Conservation (phyloP, 2,113 vertebrate species). For the Todiramphus chloris region DNA sequence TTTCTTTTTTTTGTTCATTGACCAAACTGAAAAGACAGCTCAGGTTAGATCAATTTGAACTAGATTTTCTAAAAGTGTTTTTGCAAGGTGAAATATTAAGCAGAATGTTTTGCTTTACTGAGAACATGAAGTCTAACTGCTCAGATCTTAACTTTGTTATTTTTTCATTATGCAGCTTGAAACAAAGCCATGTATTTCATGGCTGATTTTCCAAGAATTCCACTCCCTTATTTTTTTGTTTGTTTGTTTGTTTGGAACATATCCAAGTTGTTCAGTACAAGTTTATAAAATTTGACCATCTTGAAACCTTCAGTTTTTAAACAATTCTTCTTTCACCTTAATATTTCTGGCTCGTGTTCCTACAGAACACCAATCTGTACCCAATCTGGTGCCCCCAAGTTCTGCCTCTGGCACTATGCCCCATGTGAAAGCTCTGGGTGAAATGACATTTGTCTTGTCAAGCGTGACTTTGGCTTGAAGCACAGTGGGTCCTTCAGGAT, state of each 20-base stretch:
- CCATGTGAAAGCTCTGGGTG: not conserved
- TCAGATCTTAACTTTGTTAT: conserved; percentile 18
- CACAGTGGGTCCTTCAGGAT: not conserved
- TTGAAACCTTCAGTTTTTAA: not conserved
- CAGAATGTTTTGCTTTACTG: conserved; percentile 20
- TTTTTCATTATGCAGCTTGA: conserved; percentile 41
- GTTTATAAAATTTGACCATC: conserved; percentile 9
- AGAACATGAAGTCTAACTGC: not conserved
- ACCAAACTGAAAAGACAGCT: not conserved
- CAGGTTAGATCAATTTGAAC: not conserved
- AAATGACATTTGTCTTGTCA: not conserved
- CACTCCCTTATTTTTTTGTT: not conserved
- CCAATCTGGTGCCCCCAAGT: not conserved
- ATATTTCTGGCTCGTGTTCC: not conserved
- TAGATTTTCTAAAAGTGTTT: not conserved
- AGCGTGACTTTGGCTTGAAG: not conserved
- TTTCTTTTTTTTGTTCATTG: not conserved
- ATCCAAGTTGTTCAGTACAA: conserved; percentile 4
- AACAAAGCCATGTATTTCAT: conserved; percentile 31
- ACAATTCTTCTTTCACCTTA: not conserved
- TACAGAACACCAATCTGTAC: not conserved
- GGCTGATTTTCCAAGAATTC: conserved; percentile 45
- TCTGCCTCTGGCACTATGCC: not conserved
- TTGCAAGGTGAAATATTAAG: conserved; percentile 31
- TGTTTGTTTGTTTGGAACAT: not conserved